These are phyloP conservation scores for Chlorospingus flavigularis DNA, from an alignment of 2,797 vertebrate species.

Conservation along the genomic window DNA sequence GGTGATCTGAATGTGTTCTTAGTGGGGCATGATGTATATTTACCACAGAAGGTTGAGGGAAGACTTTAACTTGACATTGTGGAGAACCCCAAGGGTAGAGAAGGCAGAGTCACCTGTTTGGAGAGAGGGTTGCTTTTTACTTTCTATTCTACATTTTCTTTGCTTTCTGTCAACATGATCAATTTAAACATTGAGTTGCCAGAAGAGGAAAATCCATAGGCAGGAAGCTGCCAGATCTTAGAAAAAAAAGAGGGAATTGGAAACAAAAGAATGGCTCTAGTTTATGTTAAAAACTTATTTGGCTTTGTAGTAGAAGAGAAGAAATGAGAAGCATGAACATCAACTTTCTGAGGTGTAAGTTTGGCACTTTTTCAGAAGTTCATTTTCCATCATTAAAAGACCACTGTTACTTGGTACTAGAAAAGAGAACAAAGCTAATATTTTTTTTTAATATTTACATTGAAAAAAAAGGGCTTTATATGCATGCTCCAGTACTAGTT, in stretches of 20 bases:
- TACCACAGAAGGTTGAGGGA: background rate
- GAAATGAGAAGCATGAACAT: background rate
- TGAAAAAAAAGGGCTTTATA: background rate
- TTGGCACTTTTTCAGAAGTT: background rate
- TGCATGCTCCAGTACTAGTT: background rate
- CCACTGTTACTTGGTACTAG: background rate
- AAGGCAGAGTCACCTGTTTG: background rate
- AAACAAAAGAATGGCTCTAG: background rate
- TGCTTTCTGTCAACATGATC: background rate
- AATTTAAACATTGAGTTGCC: background rate
- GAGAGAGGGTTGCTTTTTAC: background rate
- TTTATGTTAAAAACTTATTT: background rate
- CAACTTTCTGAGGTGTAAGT: background rate
- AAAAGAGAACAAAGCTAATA: background rate
- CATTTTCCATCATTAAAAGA: background rate
- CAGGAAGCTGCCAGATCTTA: background rate
- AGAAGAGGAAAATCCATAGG: background rate
- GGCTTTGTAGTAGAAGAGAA: background rate
- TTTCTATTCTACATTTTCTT: background rate
- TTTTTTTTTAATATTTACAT: background rate
- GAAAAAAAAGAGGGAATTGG: background rate
- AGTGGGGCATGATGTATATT: background rate
- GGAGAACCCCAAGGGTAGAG: background rate
- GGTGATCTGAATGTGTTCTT: background rate
- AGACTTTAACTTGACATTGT: background rate